These are phyloP conservation scores for Corythornis cristatus DNA, from an alignment of 2,113 vertebrate species.

Conservation along the genomic window DNA sequence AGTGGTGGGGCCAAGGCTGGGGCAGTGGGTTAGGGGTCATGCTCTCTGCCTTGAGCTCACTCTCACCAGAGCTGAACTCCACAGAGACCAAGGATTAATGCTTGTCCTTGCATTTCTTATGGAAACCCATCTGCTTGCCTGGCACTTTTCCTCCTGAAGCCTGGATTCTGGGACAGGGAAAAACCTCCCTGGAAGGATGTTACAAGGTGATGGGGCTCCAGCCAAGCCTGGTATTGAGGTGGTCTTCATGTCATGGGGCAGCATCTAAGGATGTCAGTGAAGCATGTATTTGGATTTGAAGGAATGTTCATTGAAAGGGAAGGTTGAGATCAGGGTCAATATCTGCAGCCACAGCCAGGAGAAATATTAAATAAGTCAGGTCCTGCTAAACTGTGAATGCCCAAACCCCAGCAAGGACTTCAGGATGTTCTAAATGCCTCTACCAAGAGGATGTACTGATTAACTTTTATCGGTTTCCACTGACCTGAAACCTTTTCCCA, in stretches of 20 bases:
- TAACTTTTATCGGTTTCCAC: neutral
- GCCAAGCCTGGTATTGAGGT: neutral
- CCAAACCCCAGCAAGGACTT: neutral
- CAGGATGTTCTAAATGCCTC: neutral
- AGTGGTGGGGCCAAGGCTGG: fast-evolving
- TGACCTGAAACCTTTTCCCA: neutral
- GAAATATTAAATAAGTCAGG: neutral
- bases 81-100: neutral
- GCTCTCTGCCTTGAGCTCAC: neutral
- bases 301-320: neutral
- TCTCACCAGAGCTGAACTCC: fast-evolving
- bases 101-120: neutral
- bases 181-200: neutral
- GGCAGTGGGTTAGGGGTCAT: fast-evolving
- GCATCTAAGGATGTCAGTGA: neutral
- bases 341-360: neutral
- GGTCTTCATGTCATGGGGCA: neutral
- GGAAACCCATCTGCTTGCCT: neutral
- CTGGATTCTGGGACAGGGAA: neutral
- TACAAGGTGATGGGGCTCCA: neutral
- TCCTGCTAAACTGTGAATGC: neutral
- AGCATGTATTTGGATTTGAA: neutral
- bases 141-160: neutral
- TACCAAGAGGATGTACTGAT: neutral
- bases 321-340: neutral